These are phyloP conservation scores for Corydoras sp. DNA, from an alignment of 2,113 vertebrate genomes.

Conservation along the genomic window DNA sequence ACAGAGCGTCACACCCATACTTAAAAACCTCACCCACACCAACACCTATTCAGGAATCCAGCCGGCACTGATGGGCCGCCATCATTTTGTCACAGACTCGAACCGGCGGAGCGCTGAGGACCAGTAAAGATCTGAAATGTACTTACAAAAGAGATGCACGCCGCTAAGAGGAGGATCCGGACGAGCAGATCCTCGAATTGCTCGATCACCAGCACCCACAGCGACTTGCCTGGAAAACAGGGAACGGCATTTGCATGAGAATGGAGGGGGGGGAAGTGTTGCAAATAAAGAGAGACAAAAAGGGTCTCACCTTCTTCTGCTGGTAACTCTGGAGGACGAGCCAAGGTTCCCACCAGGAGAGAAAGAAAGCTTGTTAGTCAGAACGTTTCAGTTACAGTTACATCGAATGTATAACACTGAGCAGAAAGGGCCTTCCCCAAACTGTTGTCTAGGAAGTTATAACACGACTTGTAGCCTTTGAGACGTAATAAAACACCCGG, in stretches of 20 bases:
- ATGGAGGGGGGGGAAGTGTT: neutral
- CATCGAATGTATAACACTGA: no score
- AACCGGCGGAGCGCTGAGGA: no score
- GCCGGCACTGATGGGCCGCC: no score
- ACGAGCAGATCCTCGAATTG: constrained; percentile 98
- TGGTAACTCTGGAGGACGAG: constrained; percentile 78
- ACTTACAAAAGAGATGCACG: constrained; percentile 99
- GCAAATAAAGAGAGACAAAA: constrained; percentile 4
- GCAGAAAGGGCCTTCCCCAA: no score
- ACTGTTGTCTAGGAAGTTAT: no score
- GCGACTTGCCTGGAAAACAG: constrained; percentile 80
- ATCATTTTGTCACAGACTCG: no score
- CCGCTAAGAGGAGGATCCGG: constrained; percentile 94
- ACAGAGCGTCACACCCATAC: no score
- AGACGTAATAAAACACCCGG: no score
- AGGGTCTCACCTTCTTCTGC: constrained; percentile 83
- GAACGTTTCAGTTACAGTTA: no score
- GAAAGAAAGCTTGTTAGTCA: neutral
- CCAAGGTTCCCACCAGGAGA: constrained; percentile 48
- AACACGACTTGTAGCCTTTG: no score
- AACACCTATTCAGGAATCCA: no score
- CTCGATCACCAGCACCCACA: constrained; percentile 91
- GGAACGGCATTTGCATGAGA: constrained; percentile 12
- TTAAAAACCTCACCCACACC: no score
- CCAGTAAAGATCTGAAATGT: constrained; percentile 30